These are phyloP conservation scores for Drosophila kuntzei DNA, from an alignment of 2,888 invertebrate genomes.

Conservation along the genomic window DNA sequence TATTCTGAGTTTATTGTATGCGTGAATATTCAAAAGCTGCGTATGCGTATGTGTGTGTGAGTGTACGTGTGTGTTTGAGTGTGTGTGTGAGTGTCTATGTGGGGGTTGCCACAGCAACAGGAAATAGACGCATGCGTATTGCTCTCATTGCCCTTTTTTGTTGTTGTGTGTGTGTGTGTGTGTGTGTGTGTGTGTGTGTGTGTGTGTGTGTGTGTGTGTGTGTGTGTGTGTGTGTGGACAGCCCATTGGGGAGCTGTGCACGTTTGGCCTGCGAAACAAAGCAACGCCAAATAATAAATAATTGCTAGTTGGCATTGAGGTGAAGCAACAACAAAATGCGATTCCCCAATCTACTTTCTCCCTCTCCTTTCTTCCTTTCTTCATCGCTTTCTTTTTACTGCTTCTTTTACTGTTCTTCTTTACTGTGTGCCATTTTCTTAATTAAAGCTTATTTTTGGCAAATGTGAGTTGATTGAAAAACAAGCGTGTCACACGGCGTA, in stretches of 20 bases:
- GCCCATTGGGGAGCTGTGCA: conserved; percentile 63
- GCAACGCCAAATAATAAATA: conserved; percentile 81
- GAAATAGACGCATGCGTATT: conserved; percentile 83
- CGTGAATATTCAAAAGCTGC: conserved; percentile 79
- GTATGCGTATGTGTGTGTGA: conserved; percentile 29
- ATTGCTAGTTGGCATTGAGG: conserved; percentile 81
- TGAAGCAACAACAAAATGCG: conserved; percentile 49
- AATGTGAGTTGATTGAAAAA: conserved; percentile 59
- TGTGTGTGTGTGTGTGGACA: conserved; percentile 36
- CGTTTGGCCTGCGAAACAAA: conserved; percentile 75
- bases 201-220: conserved; percentile 20
- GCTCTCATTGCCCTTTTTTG: conserved; percentile 27
- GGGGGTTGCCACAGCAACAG: conserved; percentile 83
- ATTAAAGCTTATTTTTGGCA: conserved; percentile 65
- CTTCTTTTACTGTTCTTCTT: background rate
- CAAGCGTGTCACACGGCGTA: conserved; percentile 59
- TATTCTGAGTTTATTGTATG: conserved; percentile 78
- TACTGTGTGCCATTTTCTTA: conserved; percentile 68
- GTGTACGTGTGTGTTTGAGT: conserved; percentile 31
- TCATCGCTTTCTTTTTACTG: conserved; percentile 5
- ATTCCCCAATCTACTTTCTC: conserved; percentile 36
- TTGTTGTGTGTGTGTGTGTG: conserved; percentile 9
- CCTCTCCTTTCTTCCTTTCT: conserved; percentile 3
- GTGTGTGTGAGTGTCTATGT: conserved; percentile 43
- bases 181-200: conserved; percentile 11